phyloP scores from a whole-genome alignment of 2,113 vertebrate genomes.

The Thunnus maccoyii region DNA sequence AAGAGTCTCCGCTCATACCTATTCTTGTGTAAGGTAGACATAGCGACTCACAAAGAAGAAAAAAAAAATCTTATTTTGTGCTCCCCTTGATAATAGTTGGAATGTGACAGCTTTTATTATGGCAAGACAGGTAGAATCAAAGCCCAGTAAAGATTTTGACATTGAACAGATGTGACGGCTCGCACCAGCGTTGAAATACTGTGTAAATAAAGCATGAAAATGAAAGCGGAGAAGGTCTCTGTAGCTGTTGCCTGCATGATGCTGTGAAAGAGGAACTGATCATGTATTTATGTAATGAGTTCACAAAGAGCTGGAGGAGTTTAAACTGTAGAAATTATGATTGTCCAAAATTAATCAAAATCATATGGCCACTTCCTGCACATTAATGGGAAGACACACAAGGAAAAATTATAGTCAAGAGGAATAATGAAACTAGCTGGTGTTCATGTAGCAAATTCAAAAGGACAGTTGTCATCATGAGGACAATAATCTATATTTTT shows the following conservation, averaged over 20 bases:
- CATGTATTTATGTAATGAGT: too few species aligned
- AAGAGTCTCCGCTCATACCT: neutral
- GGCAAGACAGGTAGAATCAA: conserved; percentile 12
- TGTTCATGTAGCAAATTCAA: too few species aligned
- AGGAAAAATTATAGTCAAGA: too few species aligned
- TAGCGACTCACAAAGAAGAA: neutral
- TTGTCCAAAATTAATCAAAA: too few species aligned
- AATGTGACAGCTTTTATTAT: conserved; percentile 20
- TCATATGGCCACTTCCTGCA: too few species aligned
- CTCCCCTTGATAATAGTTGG: conserved; percentile 16
- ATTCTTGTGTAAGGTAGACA: neutral
- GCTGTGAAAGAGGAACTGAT: too few species aligned
- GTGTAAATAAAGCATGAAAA: neutral
- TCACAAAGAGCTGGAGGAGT: too few species aligned
- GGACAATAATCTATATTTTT: too few species aligned
- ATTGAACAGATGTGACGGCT: conserved; percentile 1
- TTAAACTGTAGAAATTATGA: too few species aligned
- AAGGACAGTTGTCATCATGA: too few species aligned
- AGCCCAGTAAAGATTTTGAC: conserved; percentile 15
- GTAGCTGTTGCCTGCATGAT: neutral
- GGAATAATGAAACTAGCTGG: too few species aligned
- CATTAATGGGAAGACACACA: too few species aligned
- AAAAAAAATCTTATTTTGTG: neutral
- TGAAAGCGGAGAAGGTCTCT: neutral
- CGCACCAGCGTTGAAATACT: neutral